Conservation (phyloP, 2,797 vertebrate species). For the Melanotaenia nigrans region DNA sequence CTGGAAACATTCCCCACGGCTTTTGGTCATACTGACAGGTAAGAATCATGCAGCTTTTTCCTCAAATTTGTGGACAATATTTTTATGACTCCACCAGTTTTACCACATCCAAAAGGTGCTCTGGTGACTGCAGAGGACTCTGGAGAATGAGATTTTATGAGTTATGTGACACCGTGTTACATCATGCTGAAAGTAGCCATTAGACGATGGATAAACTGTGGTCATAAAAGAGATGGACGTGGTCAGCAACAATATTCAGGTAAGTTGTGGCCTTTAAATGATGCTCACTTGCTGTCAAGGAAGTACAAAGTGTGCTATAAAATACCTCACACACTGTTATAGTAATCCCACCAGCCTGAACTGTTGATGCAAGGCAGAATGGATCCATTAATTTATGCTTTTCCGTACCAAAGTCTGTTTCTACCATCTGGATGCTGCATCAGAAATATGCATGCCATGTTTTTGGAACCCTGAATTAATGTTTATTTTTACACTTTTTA, state of each 20-base stretch:
- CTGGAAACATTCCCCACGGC: neutral
- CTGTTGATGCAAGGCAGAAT: neutral
- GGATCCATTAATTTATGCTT: neutral
- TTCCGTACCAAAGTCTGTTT: neutral
- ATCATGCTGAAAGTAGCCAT: neutral
- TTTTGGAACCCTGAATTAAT: too few species aligned
- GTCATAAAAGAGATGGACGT: neutral
- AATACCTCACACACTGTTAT: neutral
- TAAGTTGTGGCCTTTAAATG: constrained; percentile 9
- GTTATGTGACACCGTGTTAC: neutral
- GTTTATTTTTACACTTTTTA: too few species aligned
- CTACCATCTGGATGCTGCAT: neutral
- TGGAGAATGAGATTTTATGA: neutral
- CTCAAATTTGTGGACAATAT: neutral
- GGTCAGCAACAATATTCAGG: neutral
- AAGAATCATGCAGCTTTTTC: neutral
- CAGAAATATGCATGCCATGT: neutral
- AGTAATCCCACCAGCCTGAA: neutral
- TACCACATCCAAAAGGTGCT: neutral
- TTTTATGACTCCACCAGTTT: neutral
- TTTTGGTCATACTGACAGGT: neutral
- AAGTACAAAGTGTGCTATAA: neutral
- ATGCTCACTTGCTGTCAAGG: neutral
- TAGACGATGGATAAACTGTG: neutral
- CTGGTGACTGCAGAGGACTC: neutral